Evolutionary conservation across 2,888 invertebrate genomes (phyloP).

Genomic region (Tupiocoris notatus): DNA sequence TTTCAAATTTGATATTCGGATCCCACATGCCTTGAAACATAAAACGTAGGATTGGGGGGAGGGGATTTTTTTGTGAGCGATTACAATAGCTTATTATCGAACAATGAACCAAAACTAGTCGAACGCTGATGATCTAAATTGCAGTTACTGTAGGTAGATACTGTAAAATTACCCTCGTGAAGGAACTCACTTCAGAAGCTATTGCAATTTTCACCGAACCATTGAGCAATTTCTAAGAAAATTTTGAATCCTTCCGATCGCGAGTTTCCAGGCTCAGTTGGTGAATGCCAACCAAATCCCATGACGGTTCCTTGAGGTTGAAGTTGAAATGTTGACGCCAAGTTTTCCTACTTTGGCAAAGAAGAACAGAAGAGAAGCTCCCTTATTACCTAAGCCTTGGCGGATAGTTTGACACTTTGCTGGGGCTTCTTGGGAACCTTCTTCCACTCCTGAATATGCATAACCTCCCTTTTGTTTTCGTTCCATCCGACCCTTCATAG

Average conservation of each 20-base stretch:
- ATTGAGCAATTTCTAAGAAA: not conserved
- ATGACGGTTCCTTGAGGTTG: not conserved
- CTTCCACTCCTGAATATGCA: constrained; percentile 39
- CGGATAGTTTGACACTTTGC: constrained; percentile 40
- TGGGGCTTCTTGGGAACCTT: not conserved
- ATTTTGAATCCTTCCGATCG: not conserved
- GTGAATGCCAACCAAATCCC: constrained; percentile 16
- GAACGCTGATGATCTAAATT: too few species aligned
- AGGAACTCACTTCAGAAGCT: too few species aligned
- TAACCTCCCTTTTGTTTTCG: constrained; percentile 36
- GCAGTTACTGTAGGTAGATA: too few species aligned
- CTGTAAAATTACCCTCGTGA: too few species aligned
- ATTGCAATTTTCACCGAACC: too few species aligned
- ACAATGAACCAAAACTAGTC: too few species aligned
- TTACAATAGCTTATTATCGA: too few species aligned
- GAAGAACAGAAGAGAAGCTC: constrained; percentile 12
- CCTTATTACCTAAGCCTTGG: constrained; percentile 38
- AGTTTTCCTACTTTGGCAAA: constrained; percentile 14
- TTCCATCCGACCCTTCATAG: constrained; percentile 11
- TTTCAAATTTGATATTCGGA: too few species aligned
- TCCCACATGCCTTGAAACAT: too few species aligned
- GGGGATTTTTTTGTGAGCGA: too few species aligned
- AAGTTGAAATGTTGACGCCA: constrained; percentile 32
- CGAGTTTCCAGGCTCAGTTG: not conserved
- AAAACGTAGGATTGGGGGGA: too few species aligned